Percentiles rank a stretch among this genome's conserved stretches.
phyloP scores from a whole-genome alignment of 2,888 invertebrate species.

The Aphidoletes aphidimyza region DNA sequence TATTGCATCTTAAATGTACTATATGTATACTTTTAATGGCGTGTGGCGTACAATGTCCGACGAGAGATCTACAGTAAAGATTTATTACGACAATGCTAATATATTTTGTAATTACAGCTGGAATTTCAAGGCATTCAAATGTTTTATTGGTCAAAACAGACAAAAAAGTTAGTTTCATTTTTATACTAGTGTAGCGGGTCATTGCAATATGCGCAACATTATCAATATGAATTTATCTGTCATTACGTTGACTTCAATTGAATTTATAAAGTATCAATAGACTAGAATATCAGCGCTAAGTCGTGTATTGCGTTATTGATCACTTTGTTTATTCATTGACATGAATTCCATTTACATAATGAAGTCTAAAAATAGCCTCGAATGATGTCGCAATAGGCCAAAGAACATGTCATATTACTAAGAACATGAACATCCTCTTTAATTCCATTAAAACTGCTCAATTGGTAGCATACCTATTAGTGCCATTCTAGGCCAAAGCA shows the following conservation, averaged over 20 bases:
- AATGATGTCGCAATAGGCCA: slow-evolving; percentile 1
- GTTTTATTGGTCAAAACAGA: slow-evolving; percentile 16
- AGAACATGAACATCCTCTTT: not conserved
- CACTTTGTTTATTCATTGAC: not conserved
- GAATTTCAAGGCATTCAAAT: not conserved
- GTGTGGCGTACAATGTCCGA: no score
- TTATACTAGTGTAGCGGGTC: not conserved
- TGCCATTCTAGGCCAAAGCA: not conserved
- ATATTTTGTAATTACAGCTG: not conserved
- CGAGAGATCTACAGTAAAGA: not conserved
- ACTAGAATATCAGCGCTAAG: not conserved
- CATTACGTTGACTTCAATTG: not conserved
- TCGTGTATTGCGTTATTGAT: not conserved
- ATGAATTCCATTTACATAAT: slow-evolving; percentile 30
- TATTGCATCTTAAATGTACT: not conserved
- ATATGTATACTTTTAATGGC: no score
- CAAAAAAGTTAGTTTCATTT: not conserved
- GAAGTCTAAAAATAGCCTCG: not conserved
- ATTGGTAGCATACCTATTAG: not conserved
- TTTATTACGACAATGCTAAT: not conserved
- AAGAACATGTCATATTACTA: not conserved
- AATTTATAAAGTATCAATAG: not conserved
- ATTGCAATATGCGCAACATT: not conserved
- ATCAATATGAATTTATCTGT: not conserved
- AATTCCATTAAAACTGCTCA: slow-evolving; percentile 20